Conservation (phyloP, 2,797 vertebrate genomes). For the Dryobates pubescens region DNA sequence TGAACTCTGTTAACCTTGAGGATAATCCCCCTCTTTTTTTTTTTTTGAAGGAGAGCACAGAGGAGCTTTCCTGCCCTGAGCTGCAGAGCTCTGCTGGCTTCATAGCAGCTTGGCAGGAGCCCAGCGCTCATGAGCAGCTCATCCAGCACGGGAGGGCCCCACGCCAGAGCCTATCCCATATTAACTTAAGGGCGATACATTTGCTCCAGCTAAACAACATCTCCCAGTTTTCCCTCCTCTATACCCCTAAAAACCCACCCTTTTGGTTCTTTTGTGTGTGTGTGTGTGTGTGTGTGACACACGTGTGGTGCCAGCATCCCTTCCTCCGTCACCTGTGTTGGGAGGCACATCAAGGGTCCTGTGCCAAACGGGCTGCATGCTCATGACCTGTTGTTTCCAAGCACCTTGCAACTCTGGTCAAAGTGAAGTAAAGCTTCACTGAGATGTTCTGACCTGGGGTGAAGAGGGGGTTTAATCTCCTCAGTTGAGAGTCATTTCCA, state of each 20-base stretch:
- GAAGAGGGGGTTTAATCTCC: not conserved
- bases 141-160: not conserved
- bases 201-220: not conserved
- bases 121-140: not conserved
- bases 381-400: constrained; percentile 19
- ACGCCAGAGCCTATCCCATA: not conserved
- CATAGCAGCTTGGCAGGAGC: not conserved
- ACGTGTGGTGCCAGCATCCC: constrained; percentile 14
- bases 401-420: not conserved
- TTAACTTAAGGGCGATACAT: not conserved
- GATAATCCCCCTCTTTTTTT: not conserved
- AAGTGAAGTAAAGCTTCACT: not conserved
- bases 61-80: constrained; percentile 26
- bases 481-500: not conserved
- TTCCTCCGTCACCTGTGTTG: not conserved
- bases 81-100: constrained; percentile 17
- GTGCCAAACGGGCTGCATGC: not conserved
- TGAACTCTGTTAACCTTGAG: constrained; percentile 41
- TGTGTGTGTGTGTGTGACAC: not conserved
- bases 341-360: not conserved
- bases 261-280: not conserved
- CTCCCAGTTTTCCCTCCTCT: not conserved
- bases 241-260: not conserved
- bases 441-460: not conserved
- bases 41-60: not conserved